Evolutionary conservation across 2,797 vertebrate genomes (phyloP).

Genomic region (Phrynocephalus forsythii): DNA sequence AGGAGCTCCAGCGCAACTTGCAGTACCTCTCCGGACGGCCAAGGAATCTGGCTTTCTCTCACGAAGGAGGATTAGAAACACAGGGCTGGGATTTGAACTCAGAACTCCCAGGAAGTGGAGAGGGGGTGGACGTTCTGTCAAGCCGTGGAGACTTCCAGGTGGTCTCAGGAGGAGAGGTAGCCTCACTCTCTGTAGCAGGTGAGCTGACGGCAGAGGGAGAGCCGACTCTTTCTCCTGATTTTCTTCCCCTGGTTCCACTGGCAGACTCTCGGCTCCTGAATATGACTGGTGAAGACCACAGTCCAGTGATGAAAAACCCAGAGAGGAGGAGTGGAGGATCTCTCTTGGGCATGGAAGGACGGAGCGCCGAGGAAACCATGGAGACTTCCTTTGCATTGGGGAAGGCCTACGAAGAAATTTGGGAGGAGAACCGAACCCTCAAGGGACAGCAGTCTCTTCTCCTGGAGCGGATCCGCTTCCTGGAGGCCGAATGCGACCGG

Average conservation of each 20-base stretch:
- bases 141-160: slow-evolving; percentile 72
- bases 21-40: slow-evolving; percentile 35
- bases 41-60: slow-evolving; percentile 41
- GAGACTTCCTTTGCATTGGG: slow-evolving; percentile 64
- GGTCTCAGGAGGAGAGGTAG: slow-evolving; percentile 66
- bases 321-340: rapidly evolving
- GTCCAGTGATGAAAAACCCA: slow-evolving; percentile 10
- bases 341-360: slow-evolving; percentile 36
- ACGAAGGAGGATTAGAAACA: slow-evolving; percentile 56
- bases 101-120: slow-evolving; percentile 58
- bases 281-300: rapidly evolving
- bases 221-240: rapidly evolving
- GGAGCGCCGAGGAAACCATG: slow-evolving; percentile 57
- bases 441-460: slow-evolving; percentile 37
- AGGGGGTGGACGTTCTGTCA: slow-evolving; percentile 67
- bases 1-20: slow-evolving; percentile 73
- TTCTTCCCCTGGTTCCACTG: slow-evolving; percentile 3
- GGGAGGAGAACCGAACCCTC: slow-evolving; percentile 34
- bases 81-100: slow-evolving; percentile 55
- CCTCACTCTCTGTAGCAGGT: slow-evolving; percentile 69
- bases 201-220: slow-evolving; percentile 52
- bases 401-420: slow-evolving; percentile 52
- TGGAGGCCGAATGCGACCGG: slow-evolving; percentile 61
- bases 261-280: slow-evolving; percentile 40
- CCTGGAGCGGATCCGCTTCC: slow-evolving; percentile 41